These are phyloP conservation scores for Carlito syrichta DNA, from an alignment of 2,113 vertebrate genomes.

Conservation along the genomic window DNA sequence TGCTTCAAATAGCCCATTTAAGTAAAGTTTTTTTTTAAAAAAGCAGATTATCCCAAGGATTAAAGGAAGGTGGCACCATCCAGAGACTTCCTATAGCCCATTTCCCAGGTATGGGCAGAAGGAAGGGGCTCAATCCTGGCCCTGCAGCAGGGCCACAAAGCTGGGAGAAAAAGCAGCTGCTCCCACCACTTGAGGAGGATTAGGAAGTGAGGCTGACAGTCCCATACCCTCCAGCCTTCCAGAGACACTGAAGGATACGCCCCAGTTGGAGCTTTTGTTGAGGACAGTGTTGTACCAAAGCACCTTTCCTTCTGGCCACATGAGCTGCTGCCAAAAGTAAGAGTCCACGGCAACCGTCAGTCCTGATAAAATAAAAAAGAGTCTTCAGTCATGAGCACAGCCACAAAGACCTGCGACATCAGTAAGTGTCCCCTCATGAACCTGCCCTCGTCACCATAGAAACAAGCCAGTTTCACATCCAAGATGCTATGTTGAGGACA, in stretches of 20 bases:
- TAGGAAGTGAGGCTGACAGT: neutral
- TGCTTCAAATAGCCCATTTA: rapidly evolving
- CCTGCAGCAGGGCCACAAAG: rapidly evolving
- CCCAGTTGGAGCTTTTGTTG: slow-evolving; percentile 97
- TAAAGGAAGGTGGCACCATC: no score
- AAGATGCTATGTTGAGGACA: rapidly evolving
- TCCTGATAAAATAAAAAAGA: slow-evolving; percentile 76
- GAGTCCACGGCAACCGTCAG: slow-evolving; percentile 91
- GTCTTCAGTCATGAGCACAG: rapidly evolving
- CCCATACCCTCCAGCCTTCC: neutral
- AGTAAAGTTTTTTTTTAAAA: rapidly evolving
- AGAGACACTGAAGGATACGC: slow-evolving; percentile 90
- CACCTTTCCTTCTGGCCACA: slow-evolving; percentile 97
- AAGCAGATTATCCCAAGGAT: neutral
- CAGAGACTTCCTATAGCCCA: neutral
- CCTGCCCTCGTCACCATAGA: rapidly evolving
- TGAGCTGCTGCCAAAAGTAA: slow-evolving; percentile 89
- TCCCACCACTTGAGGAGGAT: neutral
- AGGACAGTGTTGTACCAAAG: slow-evolving; percentile 96
- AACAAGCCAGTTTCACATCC: rapidly evolving
- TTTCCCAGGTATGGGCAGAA: neutral
- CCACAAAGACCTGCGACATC: rapidly evolving
- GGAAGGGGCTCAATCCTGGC: rapidly evolving
- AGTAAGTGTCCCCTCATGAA: rapidly evolving
- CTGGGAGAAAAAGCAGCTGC: neutral